Conservation (phyloP, 1,140 invertebrate species). For the Sesamia nonagrioides region DNA sequence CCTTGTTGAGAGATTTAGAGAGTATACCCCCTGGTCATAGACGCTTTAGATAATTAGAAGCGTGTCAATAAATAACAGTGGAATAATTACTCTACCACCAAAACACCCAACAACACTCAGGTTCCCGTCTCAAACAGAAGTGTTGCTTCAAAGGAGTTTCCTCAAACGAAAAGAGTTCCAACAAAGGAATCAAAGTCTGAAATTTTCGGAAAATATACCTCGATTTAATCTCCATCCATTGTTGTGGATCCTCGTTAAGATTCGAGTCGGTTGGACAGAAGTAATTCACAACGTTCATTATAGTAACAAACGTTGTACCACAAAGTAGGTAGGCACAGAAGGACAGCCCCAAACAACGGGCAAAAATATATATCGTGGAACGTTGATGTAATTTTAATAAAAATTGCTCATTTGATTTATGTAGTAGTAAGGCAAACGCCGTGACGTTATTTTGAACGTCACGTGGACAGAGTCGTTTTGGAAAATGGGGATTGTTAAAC, state of each 20-base stretch:
- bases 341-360: too few species aligned
- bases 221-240: constrained; percentile 23
- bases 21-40: too few species aligned
- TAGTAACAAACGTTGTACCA: constrained; percentile 14
- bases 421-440: too few species aligned
- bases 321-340: neutral
- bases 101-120: neutral
- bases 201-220: constrained; percentile 11
- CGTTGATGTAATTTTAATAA: too few species aligned
- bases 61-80: neutral
- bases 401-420: too few species aligned
- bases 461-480: too few species aligned
- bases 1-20: too few species aligned
- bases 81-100: neutral
- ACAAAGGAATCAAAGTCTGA: constrained; percentile 16
- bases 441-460: too few species aligned
- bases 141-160: constrained; percentile 4
- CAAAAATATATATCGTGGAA: too few species aligned
- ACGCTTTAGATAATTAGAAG: neutral
- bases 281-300: constrained; percentile 38
- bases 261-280: constrained; percentile 20
- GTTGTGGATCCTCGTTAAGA: constrained; percentile 32
- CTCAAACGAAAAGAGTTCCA: constrained; percentile 25
- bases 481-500: too few species aligned
- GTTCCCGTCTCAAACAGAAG: neutral